A percentile compares a stretch with the other conserved stretches of the same genome.
These are phyloP conservation scores for Lepus townsendii DNA, from an alignment of 2,797 vertebrate genomes.

Conservation along the genomic window DNA sequence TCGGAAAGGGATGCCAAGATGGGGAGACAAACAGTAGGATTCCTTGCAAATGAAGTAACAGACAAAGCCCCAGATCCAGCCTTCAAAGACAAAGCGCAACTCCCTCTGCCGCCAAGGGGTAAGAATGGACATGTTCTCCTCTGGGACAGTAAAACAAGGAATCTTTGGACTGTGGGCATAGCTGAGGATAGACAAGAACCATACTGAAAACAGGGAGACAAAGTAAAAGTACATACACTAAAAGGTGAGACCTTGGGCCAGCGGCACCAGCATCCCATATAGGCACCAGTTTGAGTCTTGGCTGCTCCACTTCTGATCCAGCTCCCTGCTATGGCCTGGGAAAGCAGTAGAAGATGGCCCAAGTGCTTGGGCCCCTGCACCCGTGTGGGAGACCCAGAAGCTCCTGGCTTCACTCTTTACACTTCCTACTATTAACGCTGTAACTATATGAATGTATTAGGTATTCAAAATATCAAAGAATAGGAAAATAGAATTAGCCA, in stretches of 20 bases:
- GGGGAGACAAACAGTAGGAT: neutral
- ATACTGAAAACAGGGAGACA: neutral
- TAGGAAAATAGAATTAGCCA: neutral
- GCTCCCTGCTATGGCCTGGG: no score
- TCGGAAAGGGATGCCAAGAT: no score
- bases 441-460: neutral
- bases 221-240: neutral
- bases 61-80: neutral
- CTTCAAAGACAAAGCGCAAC: neutral
- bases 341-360: no score
- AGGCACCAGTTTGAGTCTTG: no score
- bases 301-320: no score
- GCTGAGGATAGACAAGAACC: neutral
- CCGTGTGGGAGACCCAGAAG: no score
- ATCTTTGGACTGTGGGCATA: neutral
- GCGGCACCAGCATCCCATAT: no score
- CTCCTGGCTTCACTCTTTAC: no score
- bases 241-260: neutral
- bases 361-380: no score
- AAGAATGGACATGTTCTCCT: neutral
- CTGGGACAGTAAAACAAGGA: neutral
- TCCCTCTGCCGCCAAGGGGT: neutral
- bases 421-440: neutral
- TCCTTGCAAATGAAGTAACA: slow-evolving; percentile 8
- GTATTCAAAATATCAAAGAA: neutral